Evolutionary conservation across 2,113 vertebrate genomes (phyloP).

Genomic region (Ceyx cyanopectus): DNA sequence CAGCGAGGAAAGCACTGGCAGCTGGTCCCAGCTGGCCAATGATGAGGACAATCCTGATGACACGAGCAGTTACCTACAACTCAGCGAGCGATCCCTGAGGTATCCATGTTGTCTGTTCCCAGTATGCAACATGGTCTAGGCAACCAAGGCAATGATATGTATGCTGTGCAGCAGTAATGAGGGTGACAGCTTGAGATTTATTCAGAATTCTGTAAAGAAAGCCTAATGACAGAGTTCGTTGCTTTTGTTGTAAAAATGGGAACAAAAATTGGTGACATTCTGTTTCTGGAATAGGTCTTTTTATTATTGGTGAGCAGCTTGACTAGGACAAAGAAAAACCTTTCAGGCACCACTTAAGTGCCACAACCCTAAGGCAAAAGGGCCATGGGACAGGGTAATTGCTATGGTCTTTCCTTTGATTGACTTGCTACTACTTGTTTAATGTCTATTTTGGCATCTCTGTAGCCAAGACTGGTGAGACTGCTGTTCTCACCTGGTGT

Average conservation of each 20-base stretch:
- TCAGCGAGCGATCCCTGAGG: slow-evolving; percentile 91
- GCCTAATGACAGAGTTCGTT: background rate
- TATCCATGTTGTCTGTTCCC: slow-evolving; percentile 24
- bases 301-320: background rate
- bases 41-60: slow-evolving; percentile 95
- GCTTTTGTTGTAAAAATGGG: background rate
- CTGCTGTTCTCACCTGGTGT: background rate
- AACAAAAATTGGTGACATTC: background rate
- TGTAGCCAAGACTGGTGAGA: background rate
- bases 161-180: background rate
- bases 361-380: background rate
- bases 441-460: background rate
- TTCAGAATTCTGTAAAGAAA: background rate
- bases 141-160: background rate
- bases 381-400: background rate
- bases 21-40: slow-evolving; percentile 93
- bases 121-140: background rate
- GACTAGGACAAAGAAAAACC: background rate
- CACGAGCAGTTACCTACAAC: slow-evolving; percentile 94
- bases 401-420: background rate
- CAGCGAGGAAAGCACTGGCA: slow-evolving; percentile 94
- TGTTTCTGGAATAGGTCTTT: background rate
- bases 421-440: background rate
- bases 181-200: background rate
- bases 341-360: background rate